Percentiles rank a stretch among this genome's conserved stretches.
Conservation (phyloP, 2,797 vertebrate species). For the Smutsia temminckii region DNA sequence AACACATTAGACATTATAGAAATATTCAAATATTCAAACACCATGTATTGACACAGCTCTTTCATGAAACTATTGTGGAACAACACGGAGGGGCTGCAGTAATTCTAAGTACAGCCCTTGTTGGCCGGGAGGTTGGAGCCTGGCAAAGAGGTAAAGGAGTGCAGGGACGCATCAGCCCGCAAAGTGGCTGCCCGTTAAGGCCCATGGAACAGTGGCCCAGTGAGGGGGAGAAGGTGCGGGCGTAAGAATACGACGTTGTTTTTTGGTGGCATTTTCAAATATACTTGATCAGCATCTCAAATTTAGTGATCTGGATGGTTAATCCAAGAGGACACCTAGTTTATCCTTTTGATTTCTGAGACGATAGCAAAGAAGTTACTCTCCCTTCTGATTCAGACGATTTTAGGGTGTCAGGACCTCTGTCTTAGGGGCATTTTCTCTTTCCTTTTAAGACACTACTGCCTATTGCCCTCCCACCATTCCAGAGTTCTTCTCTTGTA, state of each 20-base stretch:
- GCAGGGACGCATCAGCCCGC: accelerated
- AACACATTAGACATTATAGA: neutral
- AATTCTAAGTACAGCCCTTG: neutral
- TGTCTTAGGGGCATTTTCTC: neutral
- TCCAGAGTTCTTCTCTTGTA: neutral
- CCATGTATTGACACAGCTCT: neutral
- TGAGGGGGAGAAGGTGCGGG: neutral
- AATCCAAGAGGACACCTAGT: neutral
- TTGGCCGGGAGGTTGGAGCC: accelerated
- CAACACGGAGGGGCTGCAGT: neutral
- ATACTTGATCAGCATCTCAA: neutral
- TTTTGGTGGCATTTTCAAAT: neutral
- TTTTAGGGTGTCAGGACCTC: neutral
- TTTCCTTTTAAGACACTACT: neutral
- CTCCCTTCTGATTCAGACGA: neutral
- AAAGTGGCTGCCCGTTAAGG: accelerated
- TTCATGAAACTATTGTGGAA: neutral
- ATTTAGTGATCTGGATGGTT: neutral
- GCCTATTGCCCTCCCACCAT: too few relatives aligned
- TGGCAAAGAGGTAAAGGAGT: neutral
- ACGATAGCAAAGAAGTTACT: neutral
- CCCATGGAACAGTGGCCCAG: accelerated
- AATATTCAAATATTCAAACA: neutral
- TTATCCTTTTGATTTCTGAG: neutral
- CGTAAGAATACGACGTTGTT: accelerated